These are phyloP conservation scores for Lasioglossum villosulum DNA, from an alignment of 2,888 invertebrate genomes.

Conservation along the genomic window DNA sequence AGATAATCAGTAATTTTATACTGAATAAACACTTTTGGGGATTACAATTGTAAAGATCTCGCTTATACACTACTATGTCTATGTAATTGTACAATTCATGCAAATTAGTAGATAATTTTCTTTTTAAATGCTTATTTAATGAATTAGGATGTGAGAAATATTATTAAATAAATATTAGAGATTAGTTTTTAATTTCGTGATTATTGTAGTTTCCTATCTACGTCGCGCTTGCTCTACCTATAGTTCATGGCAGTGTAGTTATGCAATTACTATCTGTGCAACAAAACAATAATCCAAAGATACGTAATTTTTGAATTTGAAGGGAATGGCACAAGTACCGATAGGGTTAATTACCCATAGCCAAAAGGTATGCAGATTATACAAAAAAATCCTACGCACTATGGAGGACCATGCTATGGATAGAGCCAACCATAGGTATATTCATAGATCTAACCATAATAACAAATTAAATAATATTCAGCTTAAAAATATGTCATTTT, in stretches of 20 bases:
- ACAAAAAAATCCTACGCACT: slow-evolving; percentile 90
- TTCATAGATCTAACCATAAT: neutral
- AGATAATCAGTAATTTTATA: neutral
- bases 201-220: slow-evolving; percentile 4
- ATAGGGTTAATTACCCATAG: slow-evolving; percentile 86
- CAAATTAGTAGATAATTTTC: neutral
- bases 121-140: neutral
- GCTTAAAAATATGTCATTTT: neutral
- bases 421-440: slow-evolving; percentile 71
- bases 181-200: neutral
- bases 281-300: neutral
- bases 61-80: neutral
- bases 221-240: too few relatives aligned
- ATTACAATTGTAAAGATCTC: neutral
- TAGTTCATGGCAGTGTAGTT: slow-evolving; percentile 36
- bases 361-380: slow-evolving; percentile 91
- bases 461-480: neutral
- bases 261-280: slow-evolving; percentile 6
- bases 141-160: neutral
- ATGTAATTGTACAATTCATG: neutral
- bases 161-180: neutral
- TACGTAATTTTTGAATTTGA: neutral
- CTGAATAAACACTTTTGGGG: neutral
- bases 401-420: slow-evolving; percentile 84
- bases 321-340: slow-evolving; percentile 80